These are phyloP conservation scores for Isichthys henryi DNA, from an alignment of 2,113 vertebrate genomes.

Conservation along the genomic window DNA sequence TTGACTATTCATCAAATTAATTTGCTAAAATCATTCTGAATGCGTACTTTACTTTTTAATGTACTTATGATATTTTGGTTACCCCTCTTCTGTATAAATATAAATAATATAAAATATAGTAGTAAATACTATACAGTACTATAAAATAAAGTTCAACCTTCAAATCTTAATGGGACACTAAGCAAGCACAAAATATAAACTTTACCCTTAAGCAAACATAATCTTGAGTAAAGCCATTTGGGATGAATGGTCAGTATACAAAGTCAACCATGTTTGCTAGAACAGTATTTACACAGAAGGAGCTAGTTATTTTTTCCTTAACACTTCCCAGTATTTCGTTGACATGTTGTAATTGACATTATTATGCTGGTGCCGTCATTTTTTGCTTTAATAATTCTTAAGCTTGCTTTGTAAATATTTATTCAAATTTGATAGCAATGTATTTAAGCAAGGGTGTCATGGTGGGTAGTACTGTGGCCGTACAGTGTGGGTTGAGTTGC, in stretches of 20 bases:
- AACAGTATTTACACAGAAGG: background rate
- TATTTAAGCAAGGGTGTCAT: background rate
- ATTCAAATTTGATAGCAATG: background rate
- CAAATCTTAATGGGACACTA: background rate
- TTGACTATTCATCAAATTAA: constrained; percentile 18
- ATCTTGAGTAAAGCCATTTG: background rate
- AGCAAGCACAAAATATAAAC: background rate
- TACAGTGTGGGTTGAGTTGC: background rate
- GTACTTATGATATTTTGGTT: background rate
- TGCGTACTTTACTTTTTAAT: background rate
- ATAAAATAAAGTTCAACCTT: background rate
- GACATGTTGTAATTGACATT: background rate
- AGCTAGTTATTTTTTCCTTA: background rate
- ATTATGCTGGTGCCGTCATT: background rate
- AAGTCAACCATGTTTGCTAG: background rate
- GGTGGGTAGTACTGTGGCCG: background rate
- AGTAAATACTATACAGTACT: too few relatives aligned
- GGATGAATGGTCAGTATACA: background rate
- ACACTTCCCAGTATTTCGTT: background rate
- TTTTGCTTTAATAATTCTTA: background rate
- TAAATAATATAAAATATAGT: background rate
- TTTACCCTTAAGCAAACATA: background rate
- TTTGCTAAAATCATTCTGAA: background rate
- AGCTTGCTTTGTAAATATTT: background rate
- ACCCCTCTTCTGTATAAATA: background rate